phyloP scores from a whole-genome alignment of 2,888 invertebrate species.

The Portevinia maculata region DNA sequence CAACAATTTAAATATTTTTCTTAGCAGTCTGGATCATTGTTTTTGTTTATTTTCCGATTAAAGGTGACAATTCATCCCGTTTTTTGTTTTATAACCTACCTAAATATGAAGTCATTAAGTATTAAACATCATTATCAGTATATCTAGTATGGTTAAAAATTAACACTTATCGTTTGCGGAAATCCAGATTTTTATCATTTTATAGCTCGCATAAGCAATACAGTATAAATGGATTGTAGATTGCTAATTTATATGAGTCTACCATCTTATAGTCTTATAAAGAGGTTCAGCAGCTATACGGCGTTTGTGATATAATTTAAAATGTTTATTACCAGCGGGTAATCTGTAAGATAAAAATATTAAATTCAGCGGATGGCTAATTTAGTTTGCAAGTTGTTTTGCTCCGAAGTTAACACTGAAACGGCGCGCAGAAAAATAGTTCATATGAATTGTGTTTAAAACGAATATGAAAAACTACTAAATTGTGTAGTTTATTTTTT shows the following conservation, averaged over 20 bases:
- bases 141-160: not conserved
- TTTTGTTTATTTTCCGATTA: constrained; percentile 14
- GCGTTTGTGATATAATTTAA: constrained; percentile 28
- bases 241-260: constrained; percentile 25
- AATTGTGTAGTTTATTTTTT: too few relatives aligned
- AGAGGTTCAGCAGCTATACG: constrained; percentile 7
- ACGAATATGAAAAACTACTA: too few relatives aligned
- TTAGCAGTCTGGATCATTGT: not conserved
- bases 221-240: constrained; percentile 12
- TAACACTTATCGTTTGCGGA: not conserved
- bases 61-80: not conserved
- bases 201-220: constrained; percentile 13
- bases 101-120: constrained; percentile 1
- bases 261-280: not conserved
- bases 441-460: too few relatives aligned
- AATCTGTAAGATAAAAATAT: constrained; percentile 59
- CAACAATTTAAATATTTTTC: not conserved
- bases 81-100: not conserved
- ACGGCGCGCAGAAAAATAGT: not conserved
- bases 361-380: constrained; percentile 18
- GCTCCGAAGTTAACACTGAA: not conserved
- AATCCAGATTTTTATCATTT: constrained; percentile 25
- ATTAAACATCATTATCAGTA: constrained; percentile 4
- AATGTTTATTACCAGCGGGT: constrained; percentile 47
- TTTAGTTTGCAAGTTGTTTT: constrained; percentile 32